A percentile compares a stretch with the other conserved stretches of the same genome.
phyloP scores from a whole-genome alignment of 1,140 invertebrate genomes.

The Drosophila guanche region DNA sequence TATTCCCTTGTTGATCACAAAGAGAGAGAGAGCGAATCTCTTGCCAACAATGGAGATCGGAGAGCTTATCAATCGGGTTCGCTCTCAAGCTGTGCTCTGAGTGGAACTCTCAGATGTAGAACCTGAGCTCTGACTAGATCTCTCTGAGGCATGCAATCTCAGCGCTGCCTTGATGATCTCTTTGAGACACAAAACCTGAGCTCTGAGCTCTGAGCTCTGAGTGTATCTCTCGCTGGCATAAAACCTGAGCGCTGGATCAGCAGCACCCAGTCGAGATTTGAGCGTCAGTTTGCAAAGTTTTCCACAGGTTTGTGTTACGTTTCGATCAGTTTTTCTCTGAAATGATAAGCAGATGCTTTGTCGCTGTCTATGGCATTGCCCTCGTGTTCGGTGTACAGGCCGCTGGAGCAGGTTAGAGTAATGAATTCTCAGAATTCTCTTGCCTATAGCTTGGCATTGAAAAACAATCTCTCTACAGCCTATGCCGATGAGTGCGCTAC shows the following conservation, averaged over 20 bases:
- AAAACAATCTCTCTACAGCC: constrained; percentile 33
- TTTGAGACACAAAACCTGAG: background rate
- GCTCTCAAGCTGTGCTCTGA: too few species aligned
- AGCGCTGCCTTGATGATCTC: background rate
- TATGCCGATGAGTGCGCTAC: constrained; percentile 61
- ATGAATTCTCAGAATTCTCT: constrained; percentile 26
- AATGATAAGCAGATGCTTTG: constrained; percentile 41
- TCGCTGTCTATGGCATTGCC: constrained; percentile 33
- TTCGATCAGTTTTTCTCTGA: constrained; percentile 10
- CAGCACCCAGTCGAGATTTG: constrained; percentile 53
- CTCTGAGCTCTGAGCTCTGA: too few species aligned
- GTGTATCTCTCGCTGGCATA: constrained; percentile 21
- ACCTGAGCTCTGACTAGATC: constrained; percentile 10
- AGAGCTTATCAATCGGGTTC: too few species aligned
- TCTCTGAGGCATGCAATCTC: background rate
- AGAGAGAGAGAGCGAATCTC: constrained; percentile 7
- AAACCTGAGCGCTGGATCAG: constrained; percentile 31
- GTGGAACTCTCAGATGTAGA: too few species aligned
- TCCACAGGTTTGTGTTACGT: constrained; percentile 19
- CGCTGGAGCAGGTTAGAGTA: constrained; percentile 55
- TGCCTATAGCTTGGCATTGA: constrained; percentile 38
- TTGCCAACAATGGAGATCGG: too few species aligned
- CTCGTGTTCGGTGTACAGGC: constrained; percentile 30
- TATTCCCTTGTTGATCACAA: constrained; percentile 13
- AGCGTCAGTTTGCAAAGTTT: constrained; percentile 33